Evolutionary conservation across 2,113 vertebrate species (phyloP), one percentile per base, ranked within the genome.

Genomic region (Gobio gobio): DNA sequence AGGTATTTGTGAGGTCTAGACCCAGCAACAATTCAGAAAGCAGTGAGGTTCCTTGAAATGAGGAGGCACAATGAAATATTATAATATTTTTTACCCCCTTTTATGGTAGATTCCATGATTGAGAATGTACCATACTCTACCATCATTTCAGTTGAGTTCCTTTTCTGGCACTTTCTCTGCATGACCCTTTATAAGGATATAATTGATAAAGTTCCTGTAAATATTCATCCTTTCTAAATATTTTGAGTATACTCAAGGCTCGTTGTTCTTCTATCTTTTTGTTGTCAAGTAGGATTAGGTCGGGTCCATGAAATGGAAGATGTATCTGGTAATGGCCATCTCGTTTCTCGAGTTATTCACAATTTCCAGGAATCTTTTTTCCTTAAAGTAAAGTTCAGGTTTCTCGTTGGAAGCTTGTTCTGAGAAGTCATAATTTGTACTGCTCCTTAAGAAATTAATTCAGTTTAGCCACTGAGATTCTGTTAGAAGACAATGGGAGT

Each of bases 241-340:
- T 43, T 43, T 43, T 79, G 20, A 12, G 45, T 26, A 54, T 54
- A 58, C 66, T 82, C 16, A 22, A 3, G 22, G 56, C 45, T 22
- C 54, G 5, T 54, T 86, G 77, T 14, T 61, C 77, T 13, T 40
- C 66, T 14, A 73, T 33, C 13, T 43, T 73, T 56, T 73, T 70
- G 33, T 58, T 73, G 47, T 56, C 72, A 45, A 8, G 64, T 29
- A 68, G 64, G 64, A 5, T 68, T 16, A 68, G 4, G 14, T 3
- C 5, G 13, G 16, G 2, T 40, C 18, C 43, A 9, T 2, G 33
- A 40, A 81, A 79, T 20, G 68, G 66, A 51, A 82, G 54, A 3
- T 68, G 20, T 61, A 86, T 82, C 26, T 45, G 36, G 33, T 85
- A 74, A 45, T 81, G 51, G 22, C 54, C 77, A 36, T 80, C 24